These are phyloP conservation scores for Eulithis prunata DNA, from an alignment of 2,888 invertebrate genomes.

Conservation along the genomic window DNA sequence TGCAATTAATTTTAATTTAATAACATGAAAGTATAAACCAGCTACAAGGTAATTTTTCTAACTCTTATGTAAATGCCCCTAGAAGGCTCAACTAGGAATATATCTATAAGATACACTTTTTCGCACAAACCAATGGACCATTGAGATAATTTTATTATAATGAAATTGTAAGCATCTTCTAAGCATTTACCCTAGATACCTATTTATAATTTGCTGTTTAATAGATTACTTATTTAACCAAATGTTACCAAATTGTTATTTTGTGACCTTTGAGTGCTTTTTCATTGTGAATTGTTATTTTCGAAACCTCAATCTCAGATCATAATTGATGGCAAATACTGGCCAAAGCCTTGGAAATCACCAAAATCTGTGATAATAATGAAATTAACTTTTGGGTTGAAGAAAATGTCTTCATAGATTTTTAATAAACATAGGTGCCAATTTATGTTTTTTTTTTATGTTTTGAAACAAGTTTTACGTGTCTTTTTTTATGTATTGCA, in stretches of 20 bases:
- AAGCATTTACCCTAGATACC: slow-evolving; percentile 41
- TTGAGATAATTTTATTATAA: slow-evolving; percentile 23
- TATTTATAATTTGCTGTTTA: slow-evolving; percentile 34
- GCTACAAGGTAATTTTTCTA: slow-evolving; percentile 29
- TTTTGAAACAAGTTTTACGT: slow-evolving; percentile 67
- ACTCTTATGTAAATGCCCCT: slow-evolving; percentile 32
- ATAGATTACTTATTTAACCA: slow-evolving; percentile 37
- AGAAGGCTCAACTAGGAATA: slow-evolving; percentile 31
- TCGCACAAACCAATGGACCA: slow-evolving; percentile 39
- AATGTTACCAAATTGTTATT: slow-evolving; percentile 70
- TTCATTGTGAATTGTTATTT: slow-evolving; percentile 51
- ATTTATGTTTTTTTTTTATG: slow-evolving; percentile 57
- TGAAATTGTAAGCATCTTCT: slow-evolving; percentile 12
- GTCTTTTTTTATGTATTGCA: slow-evolving; percentile 63
- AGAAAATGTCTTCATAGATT: slow-evolving; percentile 48
- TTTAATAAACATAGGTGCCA: slow-evolving; percentile 62
- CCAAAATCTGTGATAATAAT: slow-evolving; percentile 69
- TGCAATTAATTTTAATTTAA: slow-evolving; percentile 30
- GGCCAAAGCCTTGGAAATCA: slow-evolving; percentile 59
- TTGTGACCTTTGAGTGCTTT: slow-evolving; percentile 60
- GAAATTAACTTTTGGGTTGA: slow-evolving; percentile 49
- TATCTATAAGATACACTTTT: slow-evolving; percentile 33
- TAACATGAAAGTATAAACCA: slow-evolving; percentile 26
- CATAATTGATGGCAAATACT: slow-evolving; percentile 45
- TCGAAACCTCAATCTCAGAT: slow-evolving; percentile 51